phyloP scores from a whole-genome alignment of 2,797 vertebrate genomes.

The Platyrinchus mystaceus region DNA sequence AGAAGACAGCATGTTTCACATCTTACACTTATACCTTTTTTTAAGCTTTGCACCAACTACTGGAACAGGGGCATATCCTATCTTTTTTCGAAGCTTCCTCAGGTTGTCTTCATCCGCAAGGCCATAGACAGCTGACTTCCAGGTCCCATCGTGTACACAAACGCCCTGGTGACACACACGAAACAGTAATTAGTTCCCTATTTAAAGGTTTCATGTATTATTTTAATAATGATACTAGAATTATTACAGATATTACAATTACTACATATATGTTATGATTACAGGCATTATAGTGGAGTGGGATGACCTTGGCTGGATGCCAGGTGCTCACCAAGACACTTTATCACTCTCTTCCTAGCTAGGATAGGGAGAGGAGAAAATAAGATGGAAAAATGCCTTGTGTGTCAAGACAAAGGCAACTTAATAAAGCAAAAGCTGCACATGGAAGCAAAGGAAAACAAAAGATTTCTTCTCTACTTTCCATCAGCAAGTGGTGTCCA shows the following conservation, averaged over 20 bases:
- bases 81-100: conserved; percentile 82
- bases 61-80: conserved; percentile 86
- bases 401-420: background rate
- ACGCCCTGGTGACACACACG: conserved; percentile 77
- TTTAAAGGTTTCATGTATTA: background rate
- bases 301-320: background rate
- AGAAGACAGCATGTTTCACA: background rate
- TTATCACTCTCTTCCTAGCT: background rate
- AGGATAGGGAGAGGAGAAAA: background rate
- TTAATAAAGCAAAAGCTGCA: background rate
- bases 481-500: background rate
- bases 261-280: background rate
- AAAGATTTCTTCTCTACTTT: background rate
- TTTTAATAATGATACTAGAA: background rate
- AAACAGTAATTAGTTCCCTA: background rate
- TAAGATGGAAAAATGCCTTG: background rate
- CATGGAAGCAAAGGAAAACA: background rate
- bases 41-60: conserved; percentile 85
- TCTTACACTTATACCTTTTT: conserved; percentile 78
- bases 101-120: conserved; percentile 82
- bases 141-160: conserved; percentile 90
- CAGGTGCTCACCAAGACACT: background rate
- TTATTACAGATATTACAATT: background rate
- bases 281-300: background rate
- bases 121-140: conserved; percentile 92